A percentile compares a stretch with the other conserved stretches of the same genome.
These are phyloP conservation scores for Drosophila takahashii DNA, from an alignment of 1,140 invertebrate genomes.

Conservation along the genomic window DNA sequence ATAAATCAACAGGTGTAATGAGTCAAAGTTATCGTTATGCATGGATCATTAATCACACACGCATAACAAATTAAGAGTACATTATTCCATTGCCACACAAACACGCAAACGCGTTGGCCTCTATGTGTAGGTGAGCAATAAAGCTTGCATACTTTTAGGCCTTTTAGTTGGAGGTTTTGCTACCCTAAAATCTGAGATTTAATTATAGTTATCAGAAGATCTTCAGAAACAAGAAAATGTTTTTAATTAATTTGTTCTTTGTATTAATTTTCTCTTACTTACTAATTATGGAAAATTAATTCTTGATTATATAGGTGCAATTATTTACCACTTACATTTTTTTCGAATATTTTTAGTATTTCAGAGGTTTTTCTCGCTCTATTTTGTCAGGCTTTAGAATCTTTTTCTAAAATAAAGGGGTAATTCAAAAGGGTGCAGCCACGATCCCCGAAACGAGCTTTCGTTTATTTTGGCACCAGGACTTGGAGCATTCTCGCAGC, in stretches of 20 bases:
- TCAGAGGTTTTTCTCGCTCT: too few species aligned
- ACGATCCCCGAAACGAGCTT: constrained; percentile 2
- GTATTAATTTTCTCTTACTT: too few species aligned
- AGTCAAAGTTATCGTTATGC: constrained; percentile 70
- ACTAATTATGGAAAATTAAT: too few species aligned
- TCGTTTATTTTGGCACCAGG: constrained; percentile 33
- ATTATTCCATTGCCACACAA: constrained; percentile 67
- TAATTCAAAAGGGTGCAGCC: constrained; percentile 10
- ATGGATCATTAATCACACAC: constrained; percentile 74
- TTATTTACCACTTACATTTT: too few species aligned
- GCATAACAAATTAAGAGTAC: constrained; percentile 78
- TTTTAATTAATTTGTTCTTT: background rate
- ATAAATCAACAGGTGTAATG: constrained; percentile 76
- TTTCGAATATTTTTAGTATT: too few species aligned
- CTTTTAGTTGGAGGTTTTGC: background rate
- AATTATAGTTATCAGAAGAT: too few species aligned
- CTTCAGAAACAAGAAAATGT: background rate
- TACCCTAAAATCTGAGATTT: background rate
- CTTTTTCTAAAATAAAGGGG: constrained; percentile 2
- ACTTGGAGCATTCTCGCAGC: constrained; percentile 26
- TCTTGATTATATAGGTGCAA: too few species aligned
- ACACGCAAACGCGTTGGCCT: constrained; percentile 4
- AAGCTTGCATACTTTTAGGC: constrained; percentile 43
- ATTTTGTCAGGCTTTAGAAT: too few species aligned
- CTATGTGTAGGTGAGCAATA: background rate